Evolutionary conservation across 1,140 invertebrate species (phyloP).

Genomic region (Akabosia matsudoensis): DNA sequence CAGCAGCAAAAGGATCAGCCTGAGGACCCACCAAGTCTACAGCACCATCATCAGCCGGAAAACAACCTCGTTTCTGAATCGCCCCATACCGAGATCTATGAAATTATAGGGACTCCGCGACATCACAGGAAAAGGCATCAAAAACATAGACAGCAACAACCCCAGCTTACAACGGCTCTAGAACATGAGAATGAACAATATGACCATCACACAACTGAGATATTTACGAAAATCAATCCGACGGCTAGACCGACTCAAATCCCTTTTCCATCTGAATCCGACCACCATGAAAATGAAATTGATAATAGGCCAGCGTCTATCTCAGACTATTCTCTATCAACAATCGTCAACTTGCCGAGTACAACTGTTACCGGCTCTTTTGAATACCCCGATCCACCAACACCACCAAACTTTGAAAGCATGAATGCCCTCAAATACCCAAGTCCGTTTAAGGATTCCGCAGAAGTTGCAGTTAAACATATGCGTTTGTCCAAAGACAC

Average conservation of each 20-base stretch:
- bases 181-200: not conserved
- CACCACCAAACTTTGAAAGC: constrained; percentile 30
- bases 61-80: not conserved
- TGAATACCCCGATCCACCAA: constrained; percentile 31
- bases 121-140: not conserved
- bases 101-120: not conserved
- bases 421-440: constrained; percentile 23
- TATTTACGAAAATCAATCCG: not conserved
- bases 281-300: not conserved
- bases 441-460: constrained; percentile 11
- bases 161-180: not conserved
- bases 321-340: constrained; percentile 4
- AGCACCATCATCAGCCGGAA: not conserved
- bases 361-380: constrained; percentile 13
- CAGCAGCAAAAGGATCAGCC: not conserved
- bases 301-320: not conserved
- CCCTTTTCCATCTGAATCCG: not conserved
- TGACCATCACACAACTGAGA: not conserved
- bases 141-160: not conserved
- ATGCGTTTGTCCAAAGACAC: not conserved
- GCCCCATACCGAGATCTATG: not conserved
- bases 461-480: constrained; percentile 4
- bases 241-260: not conserved
- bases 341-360: constrained; percentile 2
- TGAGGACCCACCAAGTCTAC: not conserved